These are phyloP conservation scores for Kryptolebias ocellatus DNA, from an alignment of 2,797 vertebrate genomes.

Conservation along the genomic window DNA sequence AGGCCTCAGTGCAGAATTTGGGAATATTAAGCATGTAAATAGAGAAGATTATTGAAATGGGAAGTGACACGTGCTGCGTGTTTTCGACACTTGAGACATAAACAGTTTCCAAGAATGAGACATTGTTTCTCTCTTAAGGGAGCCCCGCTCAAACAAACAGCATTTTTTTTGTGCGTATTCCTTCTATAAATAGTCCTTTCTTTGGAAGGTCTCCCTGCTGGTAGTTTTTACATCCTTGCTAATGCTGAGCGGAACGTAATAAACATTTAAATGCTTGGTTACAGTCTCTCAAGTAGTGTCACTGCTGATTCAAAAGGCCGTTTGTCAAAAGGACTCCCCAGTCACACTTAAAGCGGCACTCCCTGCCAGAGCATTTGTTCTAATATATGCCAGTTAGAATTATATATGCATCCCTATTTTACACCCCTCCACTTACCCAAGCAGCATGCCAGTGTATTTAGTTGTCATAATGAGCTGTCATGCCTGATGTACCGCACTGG, in stretches of 20 bases:
- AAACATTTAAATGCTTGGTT: constrained; percentile 74
- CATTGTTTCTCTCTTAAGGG: constrained; percentile 45
- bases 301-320: constrained; percentile 66
- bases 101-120: constrained; percentile 30
- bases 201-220: constrained; percentile 25
- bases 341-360: constrained; percentile 58
- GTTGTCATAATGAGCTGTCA: constrained; percentile 83
- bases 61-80: constrained; percentile 51
- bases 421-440: constrained; percentile 60
- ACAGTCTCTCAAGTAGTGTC: constrained; percentile 66
- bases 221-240: constrained; percentile 52
- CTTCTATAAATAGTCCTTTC: constrained; percentile 41
- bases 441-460: constrained; percentile 80
- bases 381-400: constrained; percentile 75
- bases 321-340: constrained; percentile 76
- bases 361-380: constrained; percentile 67
- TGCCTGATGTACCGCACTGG: constrained; percentile 72
- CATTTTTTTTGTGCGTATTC: constrained; percentile 36
- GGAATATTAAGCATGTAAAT: constrained; percentile 65
- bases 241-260: constrained; percentile 60
- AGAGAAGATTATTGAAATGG: constrained; percentile 46
- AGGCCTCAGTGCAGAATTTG: constrained; percentile 34
- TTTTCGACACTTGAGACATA: constrained; percentile 43
- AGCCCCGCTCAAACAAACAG: constrained; percentile 44
- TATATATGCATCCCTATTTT: constrained; percentile 74